A percentile compares a stretch with the other conserved stretches of the same genome.
Conservation (phyloP, 2,113 vertebrate species). For the Raja brachyura region DNA sequence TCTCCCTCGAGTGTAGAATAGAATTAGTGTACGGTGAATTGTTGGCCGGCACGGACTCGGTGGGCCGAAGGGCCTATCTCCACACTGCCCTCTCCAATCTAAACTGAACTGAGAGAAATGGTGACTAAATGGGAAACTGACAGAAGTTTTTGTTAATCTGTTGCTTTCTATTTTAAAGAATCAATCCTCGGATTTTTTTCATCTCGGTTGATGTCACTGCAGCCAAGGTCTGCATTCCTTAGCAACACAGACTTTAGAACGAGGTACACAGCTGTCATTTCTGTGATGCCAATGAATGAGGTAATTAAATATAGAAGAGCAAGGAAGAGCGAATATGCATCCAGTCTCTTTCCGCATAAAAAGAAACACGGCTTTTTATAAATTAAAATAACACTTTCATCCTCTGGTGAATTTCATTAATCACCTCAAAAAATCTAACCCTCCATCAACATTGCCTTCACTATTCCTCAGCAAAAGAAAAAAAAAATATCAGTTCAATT, state of each 20-base stretch:
- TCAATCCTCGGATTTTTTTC: background rate
- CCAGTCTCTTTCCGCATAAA: background rate
- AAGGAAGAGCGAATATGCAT: no score
- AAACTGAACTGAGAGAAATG: background rate
- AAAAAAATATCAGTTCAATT: background rate
- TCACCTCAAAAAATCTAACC: background rate
- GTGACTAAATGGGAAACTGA: background rate
- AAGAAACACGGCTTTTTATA: background rate
- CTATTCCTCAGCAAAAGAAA: background rate
- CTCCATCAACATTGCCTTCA: background rate
- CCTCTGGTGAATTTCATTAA: slow-evolving; percentile 1
- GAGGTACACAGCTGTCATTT: background rate
- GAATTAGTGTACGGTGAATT: no score
- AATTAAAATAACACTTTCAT: background rate
- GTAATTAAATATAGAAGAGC: background rate
- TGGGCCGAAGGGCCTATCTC: no score
- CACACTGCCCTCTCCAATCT: no score
- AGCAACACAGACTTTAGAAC: background rate
- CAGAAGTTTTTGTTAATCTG: background rate
- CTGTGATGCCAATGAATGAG: background rate
- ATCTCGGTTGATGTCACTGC: background rate
- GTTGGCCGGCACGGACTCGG: no score
- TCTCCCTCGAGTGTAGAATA: no score
- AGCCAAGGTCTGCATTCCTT: slow-evolving; percentile 11
- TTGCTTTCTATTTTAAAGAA: background rate